A percentile compares a stretch with the other conserved stretches of the same genome.
Conservation (phyloP, 1,140 invertebrate genomes). For the Aporrectodea caliginosa region DNA sequence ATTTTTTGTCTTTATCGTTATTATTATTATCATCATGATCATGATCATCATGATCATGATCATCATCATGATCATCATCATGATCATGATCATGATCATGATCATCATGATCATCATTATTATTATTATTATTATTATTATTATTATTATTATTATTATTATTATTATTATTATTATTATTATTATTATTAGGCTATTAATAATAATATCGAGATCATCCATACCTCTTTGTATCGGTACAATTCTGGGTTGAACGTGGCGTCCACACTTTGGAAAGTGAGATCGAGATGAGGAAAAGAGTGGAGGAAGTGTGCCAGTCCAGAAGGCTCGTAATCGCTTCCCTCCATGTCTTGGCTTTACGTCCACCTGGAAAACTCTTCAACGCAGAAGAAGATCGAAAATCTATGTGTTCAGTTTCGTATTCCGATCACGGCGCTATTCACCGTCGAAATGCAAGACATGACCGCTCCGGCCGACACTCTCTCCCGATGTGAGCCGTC, state of each 20-base stretch:
- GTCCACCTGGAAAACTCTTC: too few relatives aligned
- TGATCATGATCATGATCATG: background rate
- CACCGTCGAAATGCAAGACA: too few relatives aligned
- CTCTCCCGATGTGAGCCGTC: too few relatives aligned
- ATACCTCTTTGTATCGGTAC: constrained; percentile 82
- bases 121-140: background rate
- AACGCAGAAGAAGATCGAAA: too few relatives aligned
- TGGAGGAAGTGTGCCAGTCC: constrained; percentile 78
- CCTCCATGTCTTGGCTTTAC: too few relatives aligned
- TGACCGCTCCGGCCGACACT: too few relatives aligned
- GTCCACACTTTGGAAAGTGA: constrained; percentile 80
- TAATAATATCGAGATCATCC: background rate
- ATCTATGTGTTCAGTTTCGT: too few relatives aligned
- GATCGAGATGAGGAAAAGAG: constrained; percentile 63
- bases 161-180: background rate
- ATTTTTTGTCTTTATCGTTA: too few relatives aligned
- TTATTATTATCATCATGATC: background rate
- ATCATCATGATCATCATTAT: background rate
- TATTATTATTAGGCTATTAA: background rate
- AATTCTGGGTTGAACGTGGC: constrained; percentile 82
- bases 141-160: background rate
- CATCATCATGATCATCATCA: background rate
- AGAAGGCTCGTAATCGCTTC: constrained; percentile 61
- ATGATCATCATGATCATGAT: background rate
- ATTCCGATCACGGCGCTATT: too few relatives aligned